phyloP scores from a whole-genome alignment of 2,113 vertebrate species.

The Clarias batrachus region DNA sequence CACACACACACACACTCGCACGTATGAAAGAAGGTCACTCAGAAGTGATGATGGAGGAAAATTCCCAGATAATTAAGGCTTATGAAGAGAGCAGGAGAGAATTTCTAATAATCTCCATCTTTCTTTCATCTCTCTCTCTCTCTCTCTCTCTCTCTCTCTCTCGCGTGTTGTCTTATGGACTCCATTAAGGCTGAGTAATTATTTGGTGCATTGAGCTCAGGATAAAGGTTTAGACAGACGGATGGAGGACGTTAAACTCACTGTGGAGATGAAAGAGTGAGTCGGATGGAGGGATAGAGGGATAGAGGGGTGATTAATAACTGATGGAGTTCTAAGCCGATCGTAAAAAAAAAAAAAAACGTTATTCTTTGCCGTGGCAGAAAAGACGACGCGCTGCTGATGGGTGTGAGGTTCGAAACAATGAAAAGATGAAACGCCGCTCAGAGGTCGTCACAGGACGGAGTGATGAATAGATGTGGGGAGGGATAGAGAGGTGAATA shows the following conservation, averaged over 20 bases:
- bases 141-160: conserved; percentile 3
- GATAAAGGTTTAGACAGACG: neutral
- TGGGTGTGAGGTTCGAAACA: neutral
- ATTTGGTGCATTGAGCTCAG: conserved; percentile 32
- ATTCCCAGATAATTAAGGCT: conserved; percentile 31
- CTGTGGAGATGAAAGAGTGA: neutral
- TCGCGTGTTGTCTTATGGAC: neutral
- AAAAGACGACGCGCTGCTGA: neutral
- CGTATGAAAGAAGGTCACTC: conserved; percentile 13
- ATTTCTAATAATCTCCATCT: conserved; percentile 14
- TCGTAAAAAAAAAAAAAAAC: neutral
- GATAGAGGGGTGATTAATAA: conserved; percentile 10
- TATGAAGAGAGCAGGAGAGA: conserved; percentile 1
- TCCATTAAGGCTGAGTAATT: conserved; percentile 37
- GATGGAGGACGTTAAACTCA: neutral
- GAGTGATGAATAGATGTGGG: neutral
- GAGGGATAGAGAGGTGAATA: neutral
- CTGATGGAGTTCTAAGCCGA: neutral
- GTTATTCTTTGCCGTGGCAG: neutral
- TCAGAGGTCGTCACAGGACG: neutral
- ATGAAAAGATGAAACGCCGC: neutral
- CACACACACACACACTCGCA: neutral
- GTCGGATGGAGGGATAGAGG: neutral
- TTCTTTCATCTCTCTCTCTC: conserved; percentile 11
- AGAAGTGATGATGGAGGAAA: neutral